Evolutionary conservation across 23 tunicate species (phyloP).

Genomic region (Oikopleura vanhoeffeni): DNA sequence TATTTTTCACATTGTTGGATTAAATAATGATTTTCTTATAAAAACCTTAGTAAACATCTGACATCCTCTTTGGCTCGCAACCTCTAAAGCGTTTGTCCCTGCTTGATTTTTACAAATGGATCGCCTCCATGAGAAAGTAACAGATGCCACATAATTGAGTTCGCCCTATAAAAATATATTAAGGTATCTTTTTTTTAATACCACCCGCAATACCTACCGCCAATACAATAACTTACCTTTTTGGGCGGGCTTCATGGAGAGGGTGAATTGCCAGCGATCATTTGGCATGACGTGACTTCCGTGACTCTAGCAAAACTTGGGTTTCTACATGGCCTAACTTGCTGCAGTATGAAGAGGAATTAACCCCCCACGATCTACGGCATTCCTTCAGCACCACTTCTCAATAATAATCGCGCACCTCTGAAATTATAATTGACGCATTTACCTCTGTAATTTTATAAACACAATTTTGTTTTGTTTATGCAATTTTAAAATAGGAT

Average conservation of each 20-base stretch:
- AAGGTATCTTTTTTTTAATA: not conserved
- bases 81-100: conserved; percentile 79
- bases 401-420: conserved; percentile 83
- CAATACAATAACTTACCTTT: no score
- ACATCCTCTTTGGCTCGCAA: conserved; percentile 80
- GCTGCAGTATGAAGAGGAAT: conserved; percentile 98
- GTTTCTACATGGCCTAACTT: conserved; percentile 97
- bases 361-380: conserved; percentile 87
- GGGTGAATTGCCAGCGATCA: conserved; percentile 97
- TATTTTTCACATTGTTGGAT: no score
- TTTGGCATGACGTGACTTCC: conserved; percentile 84
- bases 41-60: conserved; percentile 37
- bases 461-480: no score
- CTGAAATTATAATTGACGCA: no score
- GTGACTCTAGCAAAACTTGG: conserved; percentile 48
- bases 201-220: no score
- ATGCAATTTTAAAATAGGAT: no score
- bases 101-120: conserved; percentile 90
- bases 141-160: conserved; percentile 88
- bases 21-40: no score
- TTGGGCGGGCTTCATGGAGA: conserved; percentile 82
- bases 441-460: no score
- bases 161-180: conserved; percentile 10
- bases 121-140: conserved; percentile 94
- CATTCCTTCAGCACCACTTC: conserved; percentile 87